phyloP scores from a whole-genome alignment of 2,888 invertebrate genomes.

The Agapostemon virescens region DNA sequence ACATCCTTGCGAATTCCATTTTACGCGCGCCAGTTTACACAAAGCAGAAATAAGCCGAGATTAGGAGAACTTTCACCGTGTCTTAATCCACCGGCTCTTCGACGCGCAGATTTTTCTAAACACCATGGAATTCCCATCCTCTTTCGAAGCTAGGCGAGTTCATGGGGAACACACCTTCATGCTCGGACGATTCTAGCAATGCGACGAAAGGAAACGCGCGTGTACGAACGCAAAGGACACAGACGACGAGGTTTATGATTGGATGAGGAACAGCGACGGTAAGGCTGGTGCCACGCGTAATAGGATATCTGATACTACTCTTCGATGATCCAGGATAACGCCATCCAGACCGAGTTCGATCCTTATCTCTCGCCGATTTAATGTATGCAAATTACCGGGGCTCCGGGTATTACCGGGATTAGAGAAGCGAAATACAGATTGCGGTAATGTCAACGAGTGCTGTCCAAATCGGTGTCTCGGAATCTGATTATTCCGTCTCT shows the following conservation, averaged over 20 bases:
- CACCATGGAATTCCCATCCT: background rate
- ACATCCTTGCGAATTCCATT: background rate
- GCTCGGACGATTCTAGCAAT: conserved; percentile 13
- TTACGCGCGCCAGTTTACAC: background rate
- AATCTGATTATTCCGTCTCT: conserved; percentile 32
- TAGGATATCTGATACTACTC: conserved; percentile 59
- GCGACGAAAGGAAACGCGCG: conserved; percentile 39
- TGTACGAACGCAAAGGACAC: conserved; percentile 29
- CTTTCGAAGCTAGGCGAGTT: background rate
- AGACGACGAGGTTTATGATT: conserved; percentile 31
- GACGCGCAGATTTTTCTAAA: background rate
- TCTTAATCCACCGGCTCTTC: background rate
- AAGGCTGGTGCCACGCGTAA: conserved; percentile 52
- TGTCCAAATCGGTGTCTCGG: conserved; percentile 36
- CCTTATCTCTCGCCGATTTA: conserved; percentile 62
- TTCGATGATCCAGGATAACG: conserved; percentile 61
- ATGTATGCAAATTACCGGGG: conserved; percentile 61
- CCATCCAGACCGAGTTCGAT: conserved; percentile 53
- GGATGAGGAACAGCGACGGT: conserved; percentile 48
- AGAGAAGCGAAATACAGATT: conserved; percentile 55
- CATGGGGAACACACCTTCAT: background rate
- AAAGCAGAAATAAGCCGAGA: background rate
- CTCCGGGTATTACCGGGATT: conserved; percentile 61
- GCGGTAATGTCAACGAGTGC: conserved; percentile 35
- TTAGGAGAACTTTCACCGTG: background rate